Evolutionary conservation across 2,113 vertebrate species (phyloP), one percentile per base, ranked within the genome.

Genomic region (Mustelus asterias): DNA sequence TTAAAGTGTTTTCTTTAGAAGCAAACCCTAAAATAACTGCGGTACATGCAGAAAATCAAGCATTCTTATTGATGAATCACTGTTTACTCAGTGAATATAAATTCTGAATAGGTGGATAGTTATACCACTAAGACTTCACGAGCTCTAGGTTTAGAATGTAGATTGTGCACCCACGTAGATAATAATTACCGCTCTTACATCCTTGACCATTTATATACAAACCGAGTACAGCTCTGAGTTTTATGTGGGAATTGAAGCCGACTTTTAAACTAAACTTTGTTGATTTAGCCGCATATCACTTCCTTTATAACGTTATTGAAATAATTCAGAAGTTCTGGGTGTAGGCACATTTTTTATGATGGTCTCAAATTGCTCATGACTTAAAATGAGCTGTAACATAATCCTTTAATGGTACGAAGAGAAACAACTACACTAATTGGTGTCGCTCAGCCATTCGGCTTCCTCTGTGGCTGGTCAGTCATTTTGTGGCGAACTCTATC

Each of bases 61-160:
- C 29, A 37, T 69, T 63, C 90, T 67, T 37, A 24, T 29, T 58
- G 63, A 94, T 94, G 90, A 94, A 94, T 94, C 90, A 67, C n/a
- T 67, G 33, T 41, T 94, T 94, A 37, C 33, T 94, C 37, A 65
- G 60, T 93, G 54, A n/a, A n/a, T 93, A 93, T 65, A 94, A 67
- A 94, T 67, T 67, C 63, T 22, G 18, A 24, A 22, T 37, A 26
- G 37, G 3, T 67, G 63, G 60, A 37, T 67, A 94, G 65, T 26
- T 58, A 14, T 54, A 29, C 65, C n/a, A 94, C 88, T 90, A 29
- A 60, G 88, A 5, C 54, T 63, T 90, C 58, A 90, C 88, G 11
- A 60, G 88, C 54, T 60, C 58, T 41, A 29, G 60, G 13, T 63
- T 60, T 29, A 60, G n/a, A 41, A 41, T 37, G 16, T 29, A 94